A percentile compares a stretch with the other conserved stretches of the same genome.
Evolutionary conservation across 1,140 invertebrate species (phyloP).

Genomic region (Lerema accius): DNA sequence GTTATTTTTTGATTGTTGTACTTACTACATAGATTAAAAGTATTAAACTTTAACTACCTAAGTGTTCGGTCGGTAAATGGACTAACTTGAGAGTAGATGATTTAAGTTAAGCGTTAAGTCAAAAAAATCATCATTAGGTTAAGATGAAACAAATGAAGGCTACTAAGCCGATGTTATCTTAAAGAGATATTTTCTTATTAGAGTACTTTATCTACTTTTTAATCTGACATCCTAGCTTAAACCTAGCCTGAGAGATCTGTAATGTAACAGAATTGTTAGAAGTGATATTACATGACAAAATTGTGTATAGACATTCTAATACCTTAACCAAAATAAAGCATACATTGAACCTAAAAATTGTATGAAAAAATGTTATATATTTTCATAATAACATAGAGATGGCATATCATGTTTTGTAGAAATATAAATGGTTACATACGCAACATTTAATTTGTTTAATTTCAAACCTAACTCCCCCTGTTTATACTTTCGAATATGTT

Average conservation of each 20-base stretch:
- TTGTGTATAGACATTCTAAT: constrained; percentile 43
- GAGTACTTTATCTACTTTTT: constrained; percentile 1
- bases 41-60: neutral
- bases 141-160: neutral
- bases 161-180: neutral
- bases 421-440: constrained; percentile 62
- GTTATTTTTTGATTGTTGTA: constrained; percentile 25
- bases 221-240: constrained; percentile 25
- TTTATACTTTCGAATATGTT: too few species aligned
- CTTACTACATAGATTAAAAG: constrained; percentile 12
- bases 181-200: neutral
- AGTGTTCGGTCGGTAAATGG: constrained; percentile 4
- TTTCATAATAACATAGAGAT: constrained; percentile 61
- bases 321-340: constrained; percentile 40
- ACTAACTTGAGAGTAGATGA: neutral
- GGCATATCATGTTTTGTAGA: constrained; percentile 78
- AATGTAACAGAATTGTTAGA: constrained; percentile 37
- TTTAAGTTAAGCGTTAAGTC: neutral
- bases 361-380: constrained; percentile 64
- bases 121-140: neutral
- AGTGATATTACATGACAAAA: constrained; percentile 58
- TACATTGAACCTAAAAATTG: constrained; percentile 36
- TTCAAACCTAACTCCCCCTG: too few species aligned
- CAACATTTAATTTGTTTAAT: constrained; percentile 35
- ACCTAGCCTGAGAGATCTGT: constrained; percentile 62